Evolutionary conservation across 2,797 vertebrate genomes (phyloP).

Genomic region (Rhabdophis nuchalis): DNA sequence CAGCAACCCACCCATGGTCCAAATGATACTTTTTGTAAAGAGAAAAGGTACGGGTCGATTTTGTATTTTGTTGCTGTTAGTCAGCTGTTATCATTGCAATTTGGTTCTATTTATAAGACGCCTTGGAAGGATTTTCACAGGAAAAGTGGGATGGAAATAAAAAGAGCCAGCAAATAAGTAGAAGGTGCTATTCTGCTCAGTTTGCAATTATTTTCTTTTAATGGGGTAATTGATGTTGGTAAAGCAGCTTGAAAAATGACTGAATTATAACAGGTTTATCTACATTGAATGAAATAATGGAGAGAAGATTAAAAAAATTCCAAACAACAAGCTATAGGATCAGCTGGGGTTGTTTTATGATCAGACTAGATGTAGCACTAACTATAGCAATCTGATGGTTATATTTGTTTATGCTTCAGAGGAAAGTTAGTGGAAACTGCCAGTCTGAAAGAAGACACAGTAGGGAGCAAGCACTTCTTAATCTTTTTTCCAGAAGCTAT

Average conservation of each 20-base stretch:
- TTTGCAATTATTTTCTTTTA: not conserved
- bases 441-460: not conserved
- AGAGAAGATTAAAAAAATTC: not conserved
- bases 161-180: not conserved
- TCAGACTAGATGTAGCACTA: not conserved
- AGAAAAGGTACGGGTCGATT: not conserved
- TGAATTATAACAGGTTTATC: not conserved
- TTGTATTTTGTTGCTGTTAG: not conserved
- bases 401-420: not conserved
- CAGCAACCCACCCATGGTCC: no score
- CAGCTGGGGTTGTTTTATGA: not conserved
- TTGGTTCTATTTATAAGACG: not conserved
- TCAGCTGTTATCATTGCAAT: not conserved
- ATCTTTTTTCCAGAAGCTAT: not conserved
- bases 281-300: not conserved
- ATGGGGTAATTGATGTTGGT: not conserved
- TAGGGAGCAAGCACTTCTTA: not conserved
- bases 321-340: not conserved
- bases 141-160: not conserved
- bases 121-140: not conserved
- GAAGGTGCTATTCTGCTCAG: not conserved
- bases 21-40: not conserved
- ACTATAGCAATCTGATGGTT: not conserved
- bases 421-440: not conserved
- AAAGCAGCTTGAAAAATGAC: not conserved